Conservation (phyloP, 2,888 invertebrate genomes). For the Cataglyphis livida region DNA sequence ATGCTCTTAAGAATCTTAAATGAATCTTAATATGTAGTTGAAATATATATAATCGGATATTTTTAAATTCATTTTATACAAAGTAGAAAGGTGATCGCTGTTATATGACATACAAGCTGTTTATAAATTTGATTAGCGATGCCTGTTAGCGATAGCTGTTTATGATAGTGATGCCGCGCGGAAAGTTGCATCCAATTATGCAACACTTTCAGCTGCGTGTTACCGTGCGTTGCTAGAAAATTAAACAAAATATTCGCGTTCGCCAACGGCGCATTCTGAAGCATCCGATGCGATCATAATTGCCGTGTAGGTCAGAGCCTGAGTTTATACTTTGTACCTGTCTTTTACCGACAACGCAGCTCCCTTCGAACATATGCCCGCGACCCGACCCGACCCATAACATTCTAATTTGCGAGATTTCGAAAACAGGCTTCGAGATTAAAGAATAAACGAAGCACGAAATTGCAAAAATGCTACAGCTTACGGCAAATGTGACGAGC, state of each 20-base stretch:
- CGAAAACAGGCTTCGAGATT: constrained; percentile 40
- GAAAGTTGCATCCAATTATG: constrained; percentile 38
- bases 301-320: constrained; percentile 52
- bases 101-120: constrained; percentile 20
- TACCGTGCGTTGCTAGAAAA: constrained; percentile 20
- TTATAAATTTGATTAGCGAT: constrained; percentile 25
- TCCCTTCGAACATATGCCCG: constrained; percentile 20
- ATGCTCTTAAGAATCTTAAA: not conserved
- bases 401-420: constrained; percentile 51
- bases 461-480: not conserved
- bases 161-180: constrained; percentile 19
- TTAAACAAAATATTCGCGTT: constrained; percentile 47
- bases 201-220: constrained; percentile 28
- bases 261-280: constrained; percentile 34
- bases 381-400: constrained; percentile 39
- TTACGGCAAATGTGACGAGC: not conserved
- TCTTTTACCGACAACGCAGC: constrained; percentile 50
- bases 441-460: constrained; percentile 18
- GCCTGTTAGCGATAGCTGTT: too few species aligned
- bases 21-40: not conserved
- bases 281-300: constrained; percentile 62
- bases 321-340: constrained; percentile 49
- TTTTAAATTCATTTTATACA: not conserved
- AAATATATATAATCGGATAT: not conserved
- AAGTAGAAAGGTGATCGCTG: constrained; percentile 5